Conservation (phyloP, 2,113 vertebrate genomes). For the Tricholaema leucomelas region DNA sequence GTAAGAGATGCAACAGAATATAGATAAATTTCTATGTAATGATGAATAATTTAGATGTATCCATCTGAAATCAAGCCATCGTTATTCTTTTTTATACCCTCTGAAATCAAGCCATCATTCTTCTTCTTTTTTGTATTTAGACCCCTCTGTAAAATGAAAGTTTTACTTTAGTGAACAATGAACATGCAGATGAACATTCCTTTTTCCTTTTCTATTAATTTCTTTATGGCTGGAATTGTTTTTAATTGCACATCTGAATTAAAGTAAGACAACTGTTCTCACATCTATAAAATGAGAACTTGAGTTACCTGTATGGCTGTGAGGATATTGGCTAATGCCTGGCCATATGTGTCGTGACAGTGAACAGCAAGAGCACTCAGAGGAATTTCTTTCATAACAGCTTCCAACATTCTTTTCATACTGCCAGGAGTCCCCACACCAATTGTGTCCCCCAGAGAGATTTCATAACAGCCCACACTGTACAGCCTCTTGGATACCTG, state of each 20-base stretch:
- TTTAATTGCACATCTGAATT: background rate
- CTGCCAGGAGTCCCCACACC: constrained; percentile 91
- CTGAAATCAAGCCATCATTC: background rate
- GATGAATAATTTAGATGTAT: background rate
- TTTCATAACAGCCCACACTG: constrained; percentile 92
- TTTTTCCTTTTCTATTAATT: background rate
- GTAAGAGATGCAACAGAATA: background rate
- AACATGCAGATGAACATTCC: background rate
- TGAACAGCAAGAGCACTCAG: constrained; percentile 86
- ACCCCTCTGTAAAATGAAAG: background rate
- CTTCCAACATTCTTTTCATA: constrained; percentile 88
- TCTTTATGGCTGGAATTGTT: background rate
- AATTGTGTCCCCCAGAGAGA: constrained; percentile 91
- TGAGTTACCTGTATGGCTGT: constrained; percentile 90
- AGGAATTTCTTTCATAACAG: constrained; percentile 89
- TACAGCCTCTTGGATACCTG: constrained; percentile 91
- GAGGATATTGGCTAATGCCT: constrained; percentile 92
- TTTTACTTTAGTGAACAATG: background rate
- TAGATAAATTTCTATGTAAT: background rate
- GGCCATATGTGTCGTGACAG: constrained; percentile 95
- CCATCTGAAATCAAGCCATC: background rate
- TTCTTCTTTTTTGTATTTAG: background rate
- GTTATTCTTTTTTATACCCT: background rate
- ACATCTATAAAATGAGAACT: background rate
- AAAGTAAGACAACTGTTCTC: background rate